These are phyloP conservation scores for Notodonta dromedarius DNA, from an alignment of 2,888 invertebrate genomes.

Conservation along the genomic window DNA sequence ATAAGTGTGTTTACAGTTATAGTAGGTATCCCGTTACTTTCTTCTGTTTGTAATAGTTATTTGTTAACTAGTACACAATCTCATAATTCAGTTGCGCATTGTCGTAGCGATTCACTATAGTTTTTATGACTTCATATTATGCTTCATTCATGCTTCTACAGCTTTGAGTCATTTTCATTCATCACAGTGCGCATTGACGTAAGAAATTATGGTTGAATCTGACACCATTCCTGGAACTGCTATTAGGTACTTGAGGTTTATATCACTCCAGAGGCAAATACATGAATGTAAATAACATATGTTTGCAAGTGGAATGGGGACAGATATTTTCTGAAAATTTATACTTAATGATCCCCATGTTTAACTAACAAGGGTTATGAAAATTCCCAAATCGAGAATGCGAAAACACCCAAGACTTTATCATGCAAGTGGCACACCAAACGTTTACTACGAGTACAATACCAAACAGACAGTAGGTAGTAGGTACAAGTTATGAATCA, in stretches of 20 bases:
- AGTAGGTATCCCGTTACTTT: not conserved
- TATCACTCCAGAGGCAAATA: too few relatives aligned
- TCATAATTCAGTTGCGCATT: constrained; percentile 1
- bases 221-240: not conserved
- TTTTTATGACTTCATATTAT: constrained; percentile 1
- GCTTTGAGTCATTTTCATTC: constrained; percentile 6
- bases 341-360: too few relatives aligned
- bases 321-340: too few relatives aligned
- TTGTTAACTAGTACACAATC: not conserved
- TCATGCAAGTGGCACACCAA: too few relatives aligned
- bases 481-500: constrained; percentile 32
- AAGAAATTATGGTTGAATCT: constrained; percentile 4
- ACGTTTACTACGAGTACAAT: too few relatives aligned
- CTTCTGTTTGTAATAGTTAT: not conserved
- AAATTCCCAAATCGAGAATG: too few relatives aligned
- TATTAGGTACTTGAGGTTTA: too few relatives aligned
- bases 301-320: too few relatives aligned
- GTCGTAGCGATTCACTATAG: not conserved
- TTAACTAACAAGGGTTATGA: too few relatives aligned
- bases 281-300: too few relatives aligned
- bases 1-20: not conserved
- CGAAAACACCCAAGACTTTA: too few relatives aligned
- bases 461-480: too few relatives aligned
- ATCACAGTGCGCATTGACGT: constrained; percentile 2
- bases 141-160: not conserved